phyloP scores from a whole-genome alignment of 2,888 invertebrate species.

The Acleris literana region DNA sequence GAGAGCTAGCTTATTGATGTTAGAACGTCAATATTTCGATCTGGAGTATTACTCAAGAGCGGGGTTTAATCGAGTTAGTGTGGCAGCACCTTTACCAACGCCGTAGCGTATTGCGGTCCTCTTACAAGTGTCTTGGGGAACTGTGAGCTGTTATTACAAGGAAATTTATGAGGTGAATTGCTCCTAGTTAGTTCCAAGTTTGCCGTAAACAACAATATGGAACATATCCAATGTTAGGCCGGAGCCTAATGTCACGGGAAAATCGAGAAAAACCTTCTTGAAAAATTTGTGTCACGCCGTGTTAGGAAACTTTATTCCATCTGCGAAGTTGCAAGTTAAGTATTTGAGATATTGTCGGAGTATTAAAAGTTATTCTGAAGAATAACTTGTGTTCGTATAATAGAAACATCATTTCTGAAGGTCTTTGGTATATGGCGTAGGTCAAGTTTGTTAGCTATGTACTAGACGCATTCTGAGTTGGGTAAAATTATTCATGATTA shows the following conservation, averaged over 20 bases:
- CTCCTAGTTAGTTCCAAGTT: conserved; percentile 73
- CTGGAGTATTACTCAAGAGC: too few species aligned
- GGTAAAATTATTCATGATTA: too few species aligned
- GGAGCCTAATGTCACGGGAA: conserved; percentile 65
- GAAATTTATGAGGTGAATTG: conserved; percentile 79
- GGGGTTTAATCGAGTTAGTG: conserved; percentile 7
- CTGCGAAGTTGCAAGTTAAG: conserved; percentile 41
- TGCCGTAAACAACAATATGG: conserved; percentile 79
- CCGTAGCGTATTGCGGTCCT: conserved; percentile 70
- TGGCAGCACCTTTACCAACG: conserved; percentile 46
- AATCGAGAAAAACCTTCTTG: conserved; percentile 63
- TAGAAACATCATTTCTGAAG: too few species aligned
- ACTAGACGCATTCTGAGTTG: too few species aligned
- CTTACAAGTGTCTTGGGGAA: conserved; percentile 79
- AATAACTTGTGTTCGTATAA: not conserved
- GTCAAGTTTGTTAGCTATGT: too few species aligned
- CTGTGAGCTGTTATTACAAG: conserved; percentile 79
- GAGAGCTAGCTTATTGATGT: not conserved
- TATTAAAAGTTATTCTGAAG: conserved; percentile 13
- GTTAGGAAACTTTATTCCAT: conserved; percentile 65
- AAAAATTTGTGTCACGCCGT: conserved; percentile 62
- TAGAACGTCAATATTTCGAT: not conserved
- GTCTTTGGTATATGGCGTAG: too few species aligned
- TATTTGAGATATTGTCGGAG: conserved; percentile 23
- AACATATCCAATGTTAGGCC: conserved; percentile 73